Conservation (phyloP, 1,140 invertebrate species). For the Lordiphosa stackelbergi region DNA sequence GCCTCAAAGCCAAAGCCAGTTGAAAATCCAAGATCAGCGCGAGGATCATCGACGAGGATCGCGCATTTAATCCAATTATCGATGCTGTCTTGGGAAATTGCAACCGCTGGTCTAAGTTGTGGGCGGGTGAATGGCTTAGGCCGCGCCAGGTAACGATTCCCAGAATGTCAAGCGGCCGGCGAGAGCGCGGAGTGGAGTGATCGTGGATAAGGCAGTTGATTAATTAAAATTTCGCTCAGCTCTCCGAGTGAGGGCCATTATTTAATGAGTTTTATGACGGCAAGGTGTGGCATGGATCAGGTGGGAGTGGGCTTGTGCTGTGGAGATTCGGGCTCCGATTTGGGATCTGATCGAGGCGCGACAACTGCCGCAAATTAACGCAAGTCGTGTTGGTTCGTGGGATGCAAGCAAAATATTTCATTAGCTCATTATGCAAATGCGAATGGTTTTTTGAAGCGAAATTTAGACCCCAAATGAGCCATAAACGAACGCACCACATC, state of each 20-base stretch:
- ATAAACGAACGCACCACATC: conserved; percentile 31
- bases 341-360: conserved; percentile 55
- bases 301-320: conserved; percentile 32
- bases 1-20: conserved; percentile 43
- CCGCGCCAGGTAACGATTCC: conserved; percentile 29
- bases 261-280: conserved; percentile 71
- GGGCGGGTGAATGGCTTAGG: conserved; percentile 69
- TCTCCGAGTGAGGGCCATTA: conserved; percentile 63
- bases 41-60: conserved; percentile 47
- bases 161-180: conserved; percentile 14
- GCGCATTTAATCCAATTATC: conserved; percentile 68
- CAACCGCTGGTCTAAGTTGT: conserved; percentile 47
- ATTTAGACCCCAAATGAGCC: conserved; percentile 33
- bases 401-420: conserved; percentile 74
- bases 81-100: conserved; percentile 33
- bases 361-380: conserved; percentile 73
- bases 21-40: conserved; percentile 53
- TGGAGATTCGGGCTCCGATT: conserved; percentile 12
- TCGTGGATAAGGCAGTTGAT: conserved; percentile 43
- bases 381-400: conserved; percentile 53
- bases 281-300: conserved; percentile 56
- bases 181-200: background rate
- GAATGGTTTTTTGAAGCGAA: conserved; percentile 44
- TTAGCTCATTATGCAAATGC: conserved; percentile 74
- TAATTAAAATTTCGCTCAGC: conserved; percentile 74